Conservation (phyloP, 1,140 invertebrate genomes). For the Apis dorsata region DNA sequence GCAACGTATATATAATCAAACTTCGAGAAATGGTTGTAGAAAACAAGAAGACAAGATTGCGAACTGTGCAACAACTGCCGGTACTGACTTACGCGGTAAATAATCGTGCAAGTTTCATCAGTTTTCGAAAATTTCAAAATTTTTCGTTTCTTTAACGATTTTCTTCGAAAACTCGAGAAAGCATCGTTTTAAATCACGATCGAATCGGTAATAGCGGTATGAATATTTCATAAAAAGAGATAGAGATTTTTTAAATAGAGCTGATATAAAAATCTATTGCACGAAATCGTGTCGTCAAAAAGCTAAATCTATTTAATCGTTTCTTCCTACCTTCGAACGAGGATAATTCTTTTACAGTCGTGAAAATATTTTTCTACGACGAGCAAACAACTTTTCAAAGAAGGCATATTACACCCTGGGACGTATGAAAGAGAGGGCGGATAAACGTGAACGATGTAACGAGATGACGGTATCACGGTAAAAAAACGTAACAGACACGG, state of each 20-base stretch:
- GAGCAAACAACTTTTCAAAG: conserved; percentile 15
- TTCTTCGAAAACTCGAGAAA: conserved; percentile 17
- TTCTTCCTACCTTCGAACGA: not conserved
- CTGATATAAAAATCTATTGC: not conserved
- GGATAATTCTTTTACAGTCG: not conserved
- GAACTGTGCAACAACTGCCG: conserved; percentile 32
- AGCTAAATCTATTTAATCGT: too few species aligned
- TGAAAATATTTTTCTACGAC: not conserved
- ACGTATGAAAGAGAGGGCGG: not conserved
- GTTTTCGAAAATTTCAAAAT: conserved; percentile 19
- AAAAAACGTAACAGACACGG: conserved; percentile 46
- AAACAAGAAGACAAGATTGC: not conserved
- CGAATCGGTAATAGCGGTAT: not conserved
- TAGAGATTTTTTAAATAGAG: too few species aligned
- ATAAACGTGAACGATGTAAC: conserved; percentile 43
- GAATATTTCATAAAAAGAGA: conserved; percentile 1
- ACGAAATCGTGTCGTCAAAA: too few species aligned
- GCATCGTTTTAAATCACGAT: not conserved
- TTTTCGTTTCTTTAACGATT: conserved; percentile 39
- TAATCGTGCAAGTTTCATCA: conserved; percentile 17
- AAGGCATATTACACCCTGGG: not conserved
- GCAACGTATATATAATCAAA: conserved; percentile 10
- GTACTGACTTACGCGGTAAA: conserved; percentile 20
- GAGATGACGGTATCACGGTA: conserved; percentile 56
- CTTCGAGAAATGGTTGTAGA: not conserved